Evolutionary conservation across 1,140 invertebrate genomes (phyloP).

Genomic region (Scaptomyza graminum): DNA sequence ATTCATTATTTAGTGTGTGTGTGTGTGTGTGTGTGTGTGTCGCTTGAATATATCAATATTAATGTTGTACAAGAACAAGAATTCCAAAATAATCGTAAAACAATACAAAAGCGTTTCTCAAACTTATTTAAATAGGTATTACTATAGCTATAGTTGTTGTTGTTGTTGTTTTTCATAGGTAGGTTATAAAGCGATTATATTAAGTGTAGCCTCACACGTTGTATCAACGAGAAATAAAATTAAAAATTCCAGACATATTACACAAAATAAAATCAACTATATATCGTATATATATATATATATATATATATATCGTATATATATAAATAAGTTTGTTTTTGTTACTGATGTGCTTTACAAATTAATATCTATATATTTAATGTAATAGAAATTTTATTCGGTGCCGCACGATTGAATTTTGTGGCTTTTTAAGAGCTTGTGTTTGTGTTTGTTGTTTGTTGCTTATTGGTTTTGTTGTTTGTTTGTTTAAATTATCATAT

Average conservation of each 20-base stretch:
- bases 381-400: constrained; percentile 23
- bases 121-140: constrained; percentile 24
- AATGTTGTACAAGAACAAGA: constrained; percentile 20
- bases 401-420: constrained; percentile 37
- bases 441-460: constrained; percentile 13
- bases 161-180: constrained; percentile 2
- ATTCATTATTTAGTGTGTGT: constrained; percentile 17
- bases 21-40: background rate
- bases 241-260: constrained; percentile 10
- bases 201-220: constrained; percentile 44
- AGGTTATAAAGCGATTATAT: background rate
- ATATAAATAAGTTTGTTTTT: too few species aligned
- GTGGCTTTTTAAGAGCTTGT: constrained; percentile 25
- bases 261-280: background rate
- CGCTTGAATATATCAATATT: constrained; percentile 6
- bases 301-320: background rate
- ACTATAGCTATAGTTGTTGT: constrained; percentile 19
- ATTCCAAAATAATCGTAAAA: constrained; percentile 13
- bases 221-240: constrained; percentile 25
- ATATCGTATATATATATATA: constrained; percentile 4
- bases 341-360: constrained; percentile 23
- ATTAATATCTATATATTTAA: constrained; percentile 20
- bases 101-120: constrained; percentile 39
- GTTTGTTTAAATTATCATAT: background rate
- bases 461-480: constrained; percentile 5